Evolutionary conservation across 2,888 invertebrate species (phyloP), one percentile per base, ranked within the genome.

Genomic region (Dilophus febrilis): DNA sequence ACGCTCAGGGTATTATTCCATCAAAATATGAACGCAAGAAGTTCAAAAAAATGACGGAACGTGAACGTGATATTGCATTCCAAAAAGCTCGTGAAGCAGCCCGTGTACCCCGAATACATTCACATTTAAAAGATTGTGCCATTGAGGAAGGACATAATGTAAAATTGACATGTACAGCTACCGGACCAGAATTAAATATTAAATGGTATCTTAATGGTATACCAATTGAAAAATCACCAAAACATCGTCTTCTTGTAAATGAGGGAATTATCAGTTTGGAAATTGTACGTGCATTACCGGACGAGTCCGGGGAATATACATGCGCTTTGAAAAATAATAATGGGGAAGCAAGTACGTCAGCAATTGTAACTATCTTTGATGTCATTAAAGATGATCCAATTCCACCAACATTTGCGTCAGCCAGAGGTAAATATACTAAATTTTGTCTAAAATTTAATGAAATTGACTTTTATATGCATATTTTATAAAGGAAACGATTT

Each of bases 301-400:
- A 67, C 38, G 86, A 87, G 57, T 72, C 77, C 3, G 87, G 80
- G 2, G 75, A 80, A 52, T 88, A 86, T 51, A 73, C 72, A 11
- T 88, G 88, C 53, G 67, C 77, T 1, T 84, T 81, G 18, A 68
- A 70, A 47, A 88, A 87, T 57, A 65, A 71, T 43, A 74, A 82
- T 51, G 88, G 87, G 26, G 69, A 73, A 41, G 67, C 74, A 1
- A 71, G 69, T 36, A 77, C 81, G 7, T 72, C 77, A n/a, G 81
- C 83, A 34, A 72, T 71, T 48, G 64, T 88, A 16, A 77, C 76
- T 53, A 76, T 87, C 39, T 80, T 77, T 53, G 78, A 82, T 42
- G 72, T 76, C 46, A 77, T 77, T 50, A 61, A 82, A 57, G 70
- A 77, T 16, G 69, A 75, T 38, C 75, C 80, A 1, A 68, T 74